Percentiles rank a stretch among this genome's conserved stretches.
phyloP scores from a whole-genome alignment of 2,797 vertebrate species.

The Anguilla megastoma region DNA sequence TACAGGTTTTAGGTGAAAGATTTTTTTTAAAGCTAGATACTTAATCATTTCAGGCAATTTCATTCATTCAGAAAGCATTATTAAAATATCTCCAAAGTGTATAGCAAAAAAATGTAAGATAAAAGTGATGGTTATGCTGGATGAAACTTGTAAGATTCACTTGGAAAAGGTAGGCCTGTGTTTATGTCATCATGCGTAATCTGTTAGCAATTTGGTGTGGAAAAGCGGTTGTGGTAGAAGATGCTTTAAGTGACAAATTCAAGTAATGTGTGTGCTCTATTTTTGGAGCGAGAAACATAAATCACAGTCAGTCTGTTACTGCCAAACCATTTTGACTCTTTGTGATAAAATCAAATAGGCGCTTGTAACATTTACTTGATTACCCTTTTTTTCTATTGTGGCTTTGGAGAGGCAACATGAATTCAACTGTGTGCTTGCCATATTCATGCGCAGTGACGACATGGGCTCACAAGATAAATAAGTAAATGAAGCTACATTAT shows the following conservation, averaged over 20 bases:
- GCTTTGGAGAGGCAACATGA: background rate
- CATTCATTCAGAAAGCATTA: background rate
- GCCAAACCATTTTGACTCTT: background rate
- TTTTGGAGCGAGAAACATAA: background rate
- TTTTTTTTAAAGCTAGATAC: background rate
- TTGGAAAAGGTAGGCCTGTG: background rate
- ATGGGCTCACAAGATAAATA: background rate
- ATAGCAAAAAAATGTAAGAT: background rate
- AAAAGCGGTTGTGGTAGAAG: too few relatives aligned
- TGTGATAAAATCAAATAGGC: background rate
- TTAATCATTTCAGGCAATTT: background rate
- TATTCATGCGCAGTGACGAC: background rate
- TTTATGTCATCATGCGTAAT: background rate
- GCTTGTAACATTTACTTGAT: background rate
- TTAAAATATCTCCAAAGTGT: background rate
- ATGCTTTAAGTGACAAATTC: background rate
- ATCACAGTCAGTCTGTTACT: background rate
- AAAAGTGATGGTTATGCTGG: background rate
- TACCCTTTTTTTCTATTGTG: background rate
- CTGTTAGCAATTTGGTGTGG: too few relatives aligned
- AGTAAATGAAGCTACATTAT: background rate
- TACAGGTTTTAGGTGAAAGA: constrained; percentile 2
- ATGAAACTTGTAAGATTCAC: background rate
- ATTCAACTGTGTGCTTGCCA: background rate
- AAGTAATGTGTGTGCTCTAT: background rate